Evolutionary conservation across 2,888 invertebrate genomes (phyloP), one percentile per base, ranked within the genome.

Genomic region (Opisthograptis luteolata): DNA sequence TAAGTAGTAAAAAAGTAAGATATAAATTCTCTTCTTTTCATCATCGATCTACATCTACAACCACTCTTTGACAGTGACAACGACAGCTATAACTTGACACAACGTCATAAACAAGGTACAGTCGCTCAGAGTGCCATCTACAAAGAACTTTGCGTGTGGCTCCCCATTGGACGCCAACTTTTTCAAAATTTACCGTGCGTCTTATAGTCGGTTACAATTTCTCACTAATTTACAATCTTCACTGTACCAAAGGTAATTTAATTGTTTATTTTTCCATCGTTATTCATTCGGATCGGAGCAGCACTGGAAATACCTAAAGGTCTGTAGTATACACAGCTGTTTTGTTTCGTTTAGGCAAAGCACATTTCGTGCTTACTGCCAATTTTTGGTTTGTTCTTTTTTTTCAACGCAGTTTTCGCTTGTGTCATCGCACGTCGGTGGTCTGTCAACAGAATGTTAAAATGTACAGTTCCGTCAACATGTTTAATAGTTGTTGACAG

Each of bases 301-400:
- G 95, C 95, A 95, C 87, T 95, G 95, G 95, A 95, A 94, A 87
- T 94, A 95, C 87, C 92, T 94, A 77, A 95, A 95, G 95, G 95
- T 95, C 92, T 90, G 94, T 93, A 87, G 74, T 60, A 81, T 81
- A 81, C 79, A 82, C 78, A 46, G 64, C 64, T 69, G 54, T 58
- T 44, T 47, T 39, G 36, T 45, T 57, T 43, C 34, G 52, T 46
- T 51, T 25, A 46, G 44, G 37, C 35, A 20, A 35, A 9, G 20
- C 12, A 39, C 25, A 14, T 32, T 20, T n/a, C 12, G 46, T 46
- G 32, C 32, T 15, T 34, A 43, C 10, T 42, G 52, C 47, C 25
- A 43, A 10, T 31, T 1, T 20, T 10, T 27, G n/a, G n/a, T 42
- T 42, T 28, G 22, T 30, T 41, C n/a, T 48, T 42, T 36, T 35